phyloP scores from a whole-genome alignment of 2,888 invertebrate species.

The Mythimna albipuncta region DNA sequence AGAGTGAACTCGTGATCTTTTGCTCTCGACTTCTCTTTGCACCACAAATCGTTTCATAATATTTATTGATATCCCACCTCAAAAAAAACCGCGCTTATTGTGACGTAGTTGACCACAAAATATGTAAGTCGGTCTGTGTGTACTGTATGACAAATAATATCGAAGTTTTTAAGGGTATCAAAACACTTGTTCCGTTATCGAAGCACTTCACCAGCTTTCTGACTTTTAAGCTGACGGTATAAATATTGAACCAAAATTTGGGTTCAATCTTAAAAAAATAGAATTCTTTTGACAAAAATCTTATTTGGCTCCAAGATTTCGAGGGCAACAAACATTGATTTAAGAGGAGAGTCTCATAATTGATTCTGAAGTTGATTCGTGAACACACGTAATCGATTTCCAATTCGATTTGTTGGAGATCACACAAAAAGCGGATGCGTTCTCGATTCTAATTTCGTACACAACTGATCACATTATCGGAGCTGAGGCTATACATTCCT shows the following conservation, averaged over 20 bases:
- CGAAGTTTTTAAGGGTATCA: constrained; percentile 42
- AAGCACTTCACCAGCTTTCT: constrained; percentile 34
- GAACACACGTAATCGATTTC: constrained; percentile 38
- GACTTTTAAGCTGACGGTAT: constrained; percentile 28
- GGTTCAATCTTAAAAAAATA: constrained; percentile 24
- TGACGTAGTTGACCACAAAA: constrained; percentile 29
- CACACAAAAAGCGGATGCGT: constrained; percentile 30
- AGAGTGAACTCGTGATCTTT: no score
- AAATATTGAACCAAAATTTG: constrained; percentile 29
- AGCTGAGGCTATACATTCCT: background rate
- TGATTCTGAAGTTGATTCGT: constrained; percentile 42
- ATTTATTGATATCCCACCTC: no score
- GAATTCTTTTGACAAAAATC: constrained; percentile 23
- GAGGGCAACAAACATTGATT: constrained; percentile 45
- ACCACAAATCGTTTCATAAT: no score
- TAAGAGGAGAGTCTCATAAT: constrained; percentile 29
- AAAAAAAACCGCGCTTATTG: background rate
- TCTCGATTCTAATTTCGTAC: constrained; percentile 44
- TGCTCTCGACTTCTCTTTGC: no score
- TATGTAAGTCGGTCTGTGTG: constrained; percentile 62
- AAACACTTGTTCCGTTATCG: constrained; percentile 39
- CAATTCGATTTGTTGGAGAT: constrained; percentile 42
- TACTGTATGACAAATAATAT: constrained; percentile 45
- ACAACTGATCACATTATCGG: constrained; percentile 38
- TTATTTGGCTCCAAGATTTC: constrained; percentile 34